Evolutionary conservation across 2,888 invertebrate species (phyloP), one percentile per base, ranked within the genome.

Genomic region (Metalampra italica): DNA sequence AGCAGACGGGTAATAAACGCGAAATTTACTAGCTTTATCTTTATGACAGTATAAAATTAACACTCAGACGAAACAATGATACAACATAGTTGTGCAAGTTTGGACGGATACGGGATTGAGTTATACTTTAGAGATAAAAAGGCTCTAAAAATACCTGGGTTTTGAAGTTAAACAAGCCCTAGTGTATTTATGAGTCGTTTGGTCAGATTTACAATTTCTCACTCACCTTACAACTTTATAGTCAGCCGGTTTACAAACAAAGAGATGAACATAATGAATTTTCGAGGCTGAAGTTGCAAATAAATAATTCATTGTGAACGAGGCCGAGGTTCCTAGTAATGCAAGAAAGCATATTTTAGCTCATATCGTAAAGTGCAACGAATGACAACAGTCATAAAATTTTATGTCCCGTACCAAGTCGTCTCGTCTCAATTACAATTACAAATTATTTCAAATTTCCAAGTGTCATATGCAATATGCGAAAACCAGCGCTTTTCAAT

Each of bases 361-460:
- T 74, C 78, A 77, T 81, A 82, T 85, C 86, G 77, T 87, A 85
- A 87, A 87, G 65, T 78, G 69, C 74, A 71, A 60, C 69, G 71
- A 81, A 79, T 85, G 86, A 85, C 85, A 85, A 78, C 69, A 73
- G 70, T 75, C 83, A 69, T 88, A 79, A 88, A 88, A 68, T 78
- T 86, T 86, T 82, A 88, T 79, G 82, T 67, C 65, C 65, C 54
- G 73, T 69, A 68, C 73, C 65, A 75, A 72, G 75, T 68, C 75
- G 75, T 70, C 71, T 70, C 73, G 70, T 75, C 82, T 78, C 84
- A 80, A 88, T 88, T 87, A 86, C 82, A 88, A 87, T 86, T 82
- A 86, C 87, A 87, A 86, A 87, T 86, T 82, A 84, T 80, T 82
- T 80, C 79, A 80, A 82, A 85, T 80, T 78, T 79, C 74, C 78